Evolutionary conservation across 2,888 invertebrate genomes (phyloP).

Genomic region (Tenodera sinensis): DNA sequence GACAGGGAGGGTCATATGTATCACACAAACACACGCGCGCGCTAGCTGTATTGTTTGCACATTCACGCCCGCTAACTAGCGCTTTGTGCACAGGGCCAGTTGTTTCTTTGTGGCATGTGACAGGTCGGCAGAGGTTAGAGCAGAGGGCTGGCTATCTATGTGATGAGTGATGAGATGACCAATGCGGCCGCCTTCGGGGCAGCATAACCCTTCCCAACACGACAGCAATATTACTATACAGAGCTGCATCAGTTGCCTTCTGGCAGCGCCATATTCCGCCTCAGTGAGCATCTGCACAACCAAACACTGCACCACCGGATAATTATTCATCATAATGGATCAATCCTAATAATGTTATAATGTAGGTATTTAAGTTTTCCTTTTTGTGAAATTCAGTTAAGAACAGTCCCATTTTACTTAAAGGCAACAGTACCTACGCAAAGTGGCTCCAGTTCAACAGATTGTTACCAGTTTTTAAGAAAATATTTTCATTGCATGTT

Average conservation of each 20-base stretch:
- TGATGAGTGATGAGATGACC: slow-evolving; percentile 15
- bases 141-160: not conserved
- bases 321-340: not conserved
- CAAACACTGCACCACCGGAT: not conserved
- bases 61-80: slow-evolving; percentile 18
- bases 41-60: slow-evolving; percentile 8
- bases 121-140: slow-evolving; percentile 12
- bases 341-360: too few relatives aligned
- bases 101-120: slow-evolving; percentile 13
- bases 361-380: too few relatives aligned
- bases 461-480: too few relatives aligned
- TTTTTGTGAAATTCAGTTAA: too few relatives aligned
- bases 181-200: not conserved
- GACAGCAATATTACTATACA: not conserved
- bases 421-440: too few relatives aligned
- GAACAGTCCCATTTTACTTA: too few relatives aligned
- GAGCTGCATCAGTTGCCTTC: not conserved
- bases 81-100: slow-evolving; percentile 1
- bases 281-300: not conserved
- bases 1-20: not conserved
- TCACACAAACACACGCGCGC: not conserved
- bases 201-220: not conserved
- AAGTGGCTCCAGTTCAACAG: too few relatives aligned
- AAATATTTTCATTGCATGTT: too few relatives aligned
- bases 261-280: not conserved